These are phyloP conservation scores for Papilio glaucus DNA, from an alignment of 1,140 invertebrate species.

Conservation along the genomic window DNA sequence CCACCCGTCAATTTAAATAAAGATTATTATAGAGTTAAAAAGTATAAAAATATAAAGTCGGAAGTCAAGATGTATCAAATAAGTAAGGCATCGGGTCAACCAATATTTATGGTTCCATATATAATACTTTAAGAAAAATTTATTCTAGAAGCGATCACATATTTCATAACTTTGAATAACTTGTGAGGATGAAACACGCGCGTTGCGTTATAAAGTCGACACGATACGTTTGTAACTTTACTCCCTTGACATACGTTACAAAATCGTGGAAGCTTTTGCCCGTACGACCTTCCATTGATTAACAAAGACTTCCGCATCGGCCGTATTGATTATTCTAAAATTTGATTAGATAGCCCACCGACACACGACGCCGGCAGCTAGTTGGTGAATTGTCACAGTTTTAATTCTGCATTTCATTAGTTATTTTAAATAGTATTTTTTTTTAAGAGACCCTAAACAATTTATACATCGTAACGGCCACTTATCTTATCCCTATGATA, in stretches of 20 bases:
- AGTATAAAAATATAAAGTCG: slow-evolving; percentile 1
- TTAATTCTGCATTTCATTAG: too few relatives aligned
- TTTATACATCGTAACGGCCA: too few relatives aligned
- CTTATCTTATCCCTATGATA: too few relatives aligned
- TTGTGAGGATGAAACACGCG: not conserved
- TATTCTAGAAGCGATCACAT: slow-evolving; percentile 13
- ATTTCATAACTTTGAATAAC: slow-evolving; percentile 32
- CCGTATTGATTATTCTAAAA: slow-evolving; percentile 9
- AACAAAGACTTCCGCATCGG: slow-evolving; percentile 29
- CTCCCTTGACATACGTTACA: not conserved
- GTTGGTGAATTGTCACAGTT: too few relatives aligned
- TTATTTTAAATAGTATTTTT: too few relatives aligned
- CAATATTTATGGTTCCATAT: slow-evolving; percentile 22
- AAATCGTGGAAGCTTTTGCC: slow-evolving; percentile 3
- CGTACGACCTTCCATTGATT: slow-evolving; percentile 6
- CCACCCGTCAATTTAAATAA: slow-evolving; percentile 7
- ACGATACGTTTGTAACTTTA: not conserved
- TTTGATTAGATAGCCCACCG: slow-evolving; percentile 27
- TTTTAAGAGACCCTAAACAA: too few relatives aligned
- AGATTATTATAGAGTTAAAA: not conserved
- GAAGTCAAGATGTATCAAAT: slow-evolving; percentile 9
- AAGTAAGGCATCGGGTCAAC: slow-evolving; percentile 25
- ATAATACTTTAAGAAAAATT: slow-evolving; percentile 19
- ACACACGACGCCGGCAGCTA: not conserved
- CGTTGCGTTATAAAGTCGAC: not conserved